phyloP scores from a whole-genome alignment of 2,888 invertebrate species.

The Scotopteryx bipunctaria region DNA sequence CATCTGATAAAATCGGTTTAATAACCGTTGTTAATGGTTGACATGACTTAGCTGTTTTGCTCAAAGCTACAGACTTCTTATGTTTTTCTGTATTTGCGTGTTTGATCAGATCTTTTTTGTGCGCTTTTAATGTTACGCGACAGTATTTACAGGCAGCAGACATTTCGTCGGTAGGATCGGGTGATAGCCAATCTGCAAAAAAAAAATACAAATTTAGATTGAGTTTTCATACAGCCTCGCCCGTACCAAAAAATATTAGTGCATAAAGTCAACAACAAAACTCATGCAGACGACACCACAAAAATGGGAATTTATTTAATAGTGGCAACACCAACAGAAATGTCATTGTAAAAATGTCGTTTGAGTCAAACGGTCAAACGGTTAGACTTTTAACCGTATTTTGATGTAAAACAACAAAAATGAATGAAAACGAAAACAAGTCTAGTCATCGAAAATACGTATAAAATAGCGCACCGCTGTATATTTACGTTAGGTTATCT shows the following conservation, averaged over 20 bases:
- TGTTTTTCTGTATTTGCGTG: constrained; percentile 43
- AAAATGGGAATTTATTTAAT: background rate
- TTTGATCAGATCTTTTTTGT: constrained; percentile 41
- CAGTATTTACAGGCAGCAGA: constrained; percentile 37
- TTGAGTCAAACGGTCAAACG: too few species aligned
- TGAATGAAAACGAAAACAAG: too few species aligned
- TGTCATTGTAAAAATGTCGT: too few species aligned
- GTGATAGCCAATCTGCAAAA: background rate
- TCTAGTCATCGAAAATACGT: too few species aligned
- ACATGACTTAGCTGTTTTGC: background rate
- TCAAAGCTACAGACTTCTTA: constrained; percentile 23
- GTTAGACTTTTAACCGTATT: too few species aligned
- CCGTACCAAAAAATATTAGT: background rate
- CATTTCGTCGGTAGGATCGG: background rate
- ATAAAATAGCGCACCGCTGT: too few species aligned
- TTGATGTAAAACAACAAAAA: too few species aligned
- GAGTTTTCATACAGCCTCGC: background rate
- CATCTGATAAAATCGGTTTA: constrained; percentile 28
- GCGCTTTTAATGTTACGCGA: constrained; percentile 33
- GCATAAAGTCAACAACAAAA: background rate
- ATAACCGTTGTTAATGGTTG: constrained; percentile 17
- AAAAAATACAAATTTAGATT: background rate
- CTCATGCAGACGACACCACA: background rate
- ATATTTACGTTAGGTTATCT: too few species aligned
- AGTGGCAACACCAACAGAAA: background rate